Conservation (phyloP, 2,888 invertebrate species). For the Pachymerium ferrugineum region DNA sequence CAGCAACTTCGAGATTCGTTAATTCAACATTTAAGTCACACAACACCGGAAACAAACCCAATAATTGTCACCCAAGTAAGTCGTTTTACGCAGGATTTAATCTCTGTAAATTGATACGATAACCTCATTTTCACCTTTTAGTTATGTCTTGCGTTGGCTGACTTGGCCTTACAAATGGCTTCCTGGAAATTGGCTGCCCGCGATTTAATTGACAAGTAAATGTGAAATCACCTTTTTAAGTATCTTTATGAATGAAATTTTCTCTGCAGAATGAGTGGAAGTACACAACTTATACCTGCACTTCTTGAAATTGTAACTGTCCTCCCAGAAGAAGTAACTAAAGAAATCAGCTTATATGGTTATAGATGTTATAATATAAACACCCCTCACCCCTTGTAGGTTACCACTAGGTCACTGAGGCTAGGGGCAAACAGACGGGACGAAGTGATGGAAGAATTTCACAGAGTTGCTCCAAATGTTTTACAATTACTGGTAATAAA, state of each 20-base stretch:
- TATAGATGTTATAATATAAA: too few relatives aligned
- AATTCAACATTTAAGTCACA: slow-evolving; percentile 75
- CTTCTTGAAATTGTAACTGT: slow-evolving; percentile 87
- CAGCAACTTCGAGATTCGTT: slow-evolving; percentile 83
- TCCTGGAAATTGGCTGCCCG: slow-evolving; percentile 83
- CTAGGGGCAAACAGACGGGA: slow-evolving; percentile 86
- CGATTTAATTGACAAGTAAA: slow-evolving; percentile 69
- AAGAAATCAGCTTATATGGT: too few relatives aligned
- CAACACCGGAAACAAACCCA: slow-evolving; percentile 69
- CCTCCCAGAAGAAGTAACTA: slow-evolving; percentile 90
- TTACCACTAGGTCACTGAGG: slow-evolving; percentile 49
- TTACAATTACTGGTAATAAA: slow-evolving; percentile 64
- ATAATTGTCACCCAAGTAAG: slow-evolving; percentile 78
- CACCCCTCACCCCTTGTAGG: slow-evolving; percentile 42
- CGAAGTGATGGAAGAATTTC: slow-evolving; percentile 74
- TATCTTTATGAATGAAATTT: not conserved
- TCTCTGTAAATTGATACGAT: not conserved
- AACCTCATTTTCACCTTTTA: slow-evolving; percentile 42
- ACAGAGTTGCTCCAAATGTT: slow-evolving; percentile 67
- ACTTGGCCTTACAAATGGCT: slow-evolving; percentile 88
- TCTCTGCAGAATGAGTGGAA: slow-evolving; percentile 44
- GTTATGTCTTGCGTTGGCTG: slow-evolving; percentile 85
- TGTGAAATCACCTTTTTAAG: not conserved
- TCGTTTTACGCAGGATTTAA: not conserved
- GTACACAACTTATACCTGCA: slow-evolving; percentile 61